Percentiles rank a stretch among this genome's conserved stretches.
These are phyloP conservation scores for Grantiella picta DNA, from an alignment of 2,113 vertebrate genomes.

Conservation along the genomic window DNA sequence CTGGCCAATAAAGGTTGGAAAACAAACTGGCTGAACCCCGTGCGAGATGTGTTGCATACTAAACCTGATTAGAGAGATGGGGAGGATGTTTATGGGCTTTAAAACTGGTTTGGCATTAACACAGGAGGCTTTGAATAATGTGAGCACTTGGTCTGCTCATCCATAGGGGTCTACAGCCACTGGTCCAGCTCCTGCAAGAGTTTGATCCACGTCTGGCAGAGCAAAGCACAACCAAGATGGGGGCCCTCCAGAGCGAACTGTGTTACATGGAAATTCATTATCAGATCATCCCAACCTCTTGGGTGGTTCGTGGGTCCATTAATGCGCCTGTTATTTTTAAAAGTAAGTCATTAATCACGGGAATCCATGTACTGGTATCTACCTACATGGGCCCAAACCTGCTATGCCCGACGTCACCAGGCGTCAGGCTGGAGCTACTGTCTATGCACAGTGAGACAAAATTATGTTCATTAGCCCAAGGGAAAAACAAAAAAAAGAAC, in stretches of 20 bases:
- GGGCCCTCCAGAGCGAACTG: not conserved
- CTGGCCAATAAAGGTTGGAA: conserved; percentile 67
- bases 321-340: conserved; percentile 49
- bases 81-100: conserved; percentile 61
- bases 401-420: not conserved
- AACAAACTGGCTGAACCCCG: conserved; percentile 74
- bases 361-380: not conserved
- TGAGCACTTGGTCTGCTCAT: conserved; percentile 20
- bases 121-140: conserved; percentile 24
- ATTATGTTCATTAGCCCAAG: not conserved
- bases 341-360: conserved; percentile 54
- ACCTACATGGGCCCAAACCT: not conserved
- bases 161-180: not conserved
- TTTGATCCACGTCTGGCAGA: rapidly evolving
- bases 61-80: conserved; percentile 58
- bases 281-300: not conserved
- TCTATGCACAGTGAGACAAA: not conserved
- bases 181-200: not conserved
- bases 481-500: not conserved
- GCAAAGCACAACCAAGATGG: not conserved
- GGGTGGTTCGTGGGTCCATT: conserved; percentile 24
- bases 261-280: conserved; percentile 56
- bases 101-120: conserved; percentile 44
- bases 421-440: not conserved
- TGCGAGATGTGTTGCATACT: conserved; percentile 53